These are phyloP conservation scores for Trichoplusia ni DNA, from an alignment of 1,140 invertebrate species.

Conservation along the genomic window DNA sequence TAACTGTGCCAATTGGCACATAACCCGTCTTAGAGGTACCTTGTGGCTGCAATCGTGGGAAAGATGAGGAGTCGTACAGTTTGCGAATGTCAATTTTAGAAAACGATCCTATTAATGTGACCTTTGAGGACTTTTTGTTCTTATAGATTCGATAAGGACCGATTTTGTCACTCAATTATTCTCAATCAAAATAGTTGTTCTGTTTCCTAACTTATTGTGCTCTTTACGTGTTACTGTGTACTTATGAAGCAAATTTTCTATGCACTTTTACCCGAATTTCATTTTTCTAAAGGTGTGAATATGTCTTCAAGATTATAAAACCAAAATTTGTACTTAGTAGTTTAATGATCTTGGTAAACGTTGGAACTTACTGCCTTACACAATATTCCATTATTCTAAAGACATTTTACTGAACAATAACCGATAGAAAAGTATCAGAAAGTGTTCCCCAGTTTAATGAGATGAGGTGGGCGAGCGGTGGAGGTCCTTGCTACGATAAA, in stretches of 20 bases:
- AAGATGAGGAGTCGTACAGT: neutral
- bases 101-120: neutral
- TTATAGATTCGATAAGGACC: too few relatives aligned
- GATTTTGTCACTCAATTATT: too few relatives aligned
- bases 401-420: slow-evolving; percentile 25
- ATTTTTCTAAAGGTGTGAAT: too few relatives aligned
- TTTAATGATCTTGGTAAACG: neutral
- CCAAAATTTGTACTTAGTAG: too few relatives aligned
- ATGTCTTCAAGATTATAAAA: too few relatives aligned
- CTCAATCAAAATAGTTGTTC: too few relatives aligned
- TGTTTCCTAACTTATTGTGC: too few relatives aligned
- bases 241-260: too few relatives aligned
- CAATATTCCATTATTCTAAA: slow-evolving; percentile 23
- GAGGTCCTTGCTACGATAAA: neutral
- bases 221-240: too few relatives aligned
- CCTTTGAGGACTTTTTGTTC: neutral
- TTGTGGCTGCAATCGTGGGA: neutral
- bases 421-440: slow-evolving; percentile 20
- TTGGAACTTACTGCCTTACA: slow-evolving; percentile 5
- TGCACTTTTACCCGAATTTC: too few relatives aligned
- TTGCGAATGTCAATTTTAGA: neutral
- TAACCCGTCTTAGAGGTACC: slow-evolving; percentile 6
- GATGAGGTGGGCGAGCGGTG: neutral
- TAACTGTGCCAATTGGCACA: slow-evolving; percentile 22
- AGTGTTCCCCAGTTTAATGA: slow-evolving; percentile 24